Evolutionary conservation across 2,113 vertebrate species (phyloP).

Genomic region (Cnemophilus loriae): DNA sequence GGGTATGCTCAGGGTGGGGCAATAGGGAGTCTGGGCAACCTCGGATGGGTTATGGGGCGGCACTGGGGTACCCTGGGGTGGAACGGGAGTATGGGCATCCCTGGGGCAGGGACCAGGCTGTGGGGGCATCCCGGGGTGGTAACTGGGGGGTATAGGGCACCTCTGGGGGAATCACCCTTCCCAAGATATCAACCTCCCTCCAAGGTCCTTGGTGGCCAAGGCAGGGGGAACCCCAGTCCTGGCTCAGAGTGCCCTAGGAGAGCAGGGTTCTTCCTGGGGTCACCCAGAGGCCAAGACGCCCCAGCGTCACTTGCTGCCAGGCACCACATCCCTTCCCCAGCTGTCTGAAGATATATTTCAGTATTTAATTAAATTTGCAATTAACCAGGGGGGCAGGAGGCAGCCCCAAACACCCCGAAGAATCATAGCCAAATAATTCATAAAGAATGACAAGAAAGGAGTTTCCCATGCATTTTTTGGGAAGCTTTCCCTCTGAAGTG

Average conservation of each 20-base stretch:
- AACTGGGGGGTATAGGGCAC: not conserved
- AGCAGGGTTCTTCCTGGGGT: not conserved
- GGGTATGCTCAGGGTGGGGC: not conserved
- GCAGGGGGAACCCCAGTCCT: not conserved
- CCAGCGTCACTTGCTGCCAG: not conserved
- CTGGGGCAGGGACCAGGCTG: not conserved
- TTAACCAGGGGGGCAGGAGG: not conserved
- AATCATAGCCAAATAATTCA: not conserved
- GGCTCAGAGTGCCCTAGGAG: not conserved
- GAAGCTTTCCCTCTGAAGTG: not conserved
- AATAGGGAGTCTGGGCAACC: not conserved
- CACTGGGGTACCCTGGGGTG: too few species aligned
- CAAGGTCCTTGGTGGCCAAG: not conserved
- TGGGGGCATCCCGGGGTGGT: not conserved
- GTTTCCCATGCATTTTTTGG: not conserved
- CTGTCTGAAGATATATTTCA: not conserved
- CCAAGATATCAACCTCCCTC: not conserved
- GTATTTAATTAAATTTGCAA: not conserved
- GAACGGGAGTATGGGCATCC: not conserved
- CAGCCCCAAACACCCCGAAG: rapidly evolving
- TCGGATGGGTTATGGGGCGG: not conserved
- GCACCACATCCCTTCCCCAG: not conserved
- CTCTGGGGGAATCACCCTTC: not conserved
- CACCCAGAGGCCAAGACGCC: not conserved
- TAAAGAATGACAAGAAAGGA: not conserved